These are phyloP conservation scores for Meteorus cinctellus DNA, from an alignment of 2,888 invertebrate genomes.

Conservation along the genomic window DNA sequence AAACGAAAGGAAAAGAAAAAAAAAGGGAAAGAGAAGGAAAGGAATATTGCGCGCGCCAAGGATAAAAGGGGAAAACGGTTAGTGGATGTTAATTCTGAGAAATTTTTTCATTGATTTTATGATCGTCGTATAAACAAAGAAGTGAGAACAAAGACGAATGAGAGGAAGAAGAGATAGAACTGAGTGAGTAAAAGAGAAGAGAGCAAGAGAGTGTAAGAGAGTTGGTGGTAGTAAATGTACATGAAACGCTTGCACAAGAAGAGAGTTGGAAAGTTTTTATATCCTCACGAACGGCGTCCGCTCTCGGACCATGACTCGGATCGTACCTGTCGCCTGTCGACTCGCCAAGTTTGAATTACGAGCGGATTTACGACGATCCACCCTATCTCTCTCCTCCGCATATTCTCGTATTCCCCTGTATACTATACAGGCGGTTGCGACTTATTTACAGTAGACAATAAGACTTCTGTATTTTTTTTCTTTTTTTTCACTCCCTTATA, in stretches of 20 bases:
- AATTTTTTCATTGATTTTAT: slow-evolving; percentile 16
- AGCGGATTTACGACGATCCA: slow-evolving; percentile 54
- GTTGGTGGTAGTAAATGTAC: slow-evolving; percentile 17
- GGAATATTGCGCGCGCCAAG: background rate
- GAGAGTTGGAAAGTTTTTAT: slow-evolving; percentile 36
- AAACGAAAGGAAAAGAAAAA: background rate
- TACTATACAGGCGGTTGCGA: background rate
- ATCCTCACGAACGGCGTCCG: background rate
- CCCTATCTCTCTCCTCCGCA: slow-evolving; percentile 32
- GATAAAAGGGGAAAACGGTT: slow-evolving; percentile 9
- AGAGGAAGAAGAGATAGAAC: background rate
- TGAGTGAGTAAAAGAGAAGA: background rate
- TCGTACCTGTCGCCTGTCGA: slow-evolving; percentile 52
- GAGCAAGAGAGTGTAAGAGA: background rate
- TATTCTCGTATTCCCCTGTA: background rate
- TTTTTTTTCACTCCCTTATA: background rate
- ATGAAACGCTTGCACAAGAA: slow-evolving; percentile 18
- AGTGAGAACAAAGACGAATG: slow-evolving; percentile 16
- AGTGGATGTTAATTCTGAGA: slow-evolving; percentile 16
- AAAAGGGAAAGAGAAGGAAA: background rate
- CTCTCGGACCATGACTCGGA: slow-evolving; percentile 28
- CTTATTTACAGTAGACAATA: slow-evolving; percentile 15
- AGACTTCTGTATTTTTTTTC: background rate
- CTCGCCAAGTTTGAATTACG: slow-evolving; percentile 57
- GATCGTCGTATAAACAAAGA: slow-evolving; percentile 25